phyloP scores from a whole-genome alignment of 35 echinoderm and acorn worm genomes.

The Hemicentrotus pulcherrimus region DNA sequence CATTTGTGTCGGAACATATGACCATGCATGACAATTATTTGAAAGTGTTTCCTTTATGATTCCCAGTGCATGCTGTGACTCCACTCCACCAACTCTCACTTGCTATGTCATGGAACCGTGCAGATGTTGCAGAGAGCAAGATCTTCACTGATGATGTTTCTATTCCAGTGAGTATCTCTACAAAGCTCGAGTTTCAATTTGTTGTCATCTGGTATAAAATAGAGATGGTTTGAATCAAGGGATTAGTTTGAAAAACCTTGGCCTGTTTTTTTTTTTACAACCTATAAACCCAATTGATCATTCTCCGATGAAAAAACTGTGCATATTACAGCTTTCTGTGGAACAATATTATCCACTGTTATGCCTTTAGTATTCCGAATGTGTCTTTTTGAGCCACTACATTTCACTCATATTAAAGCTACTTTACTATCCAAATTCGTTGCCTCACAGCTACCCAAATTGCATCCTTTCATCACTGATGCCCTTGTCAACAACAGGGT shows the following conservation, averaged over 20 bases:
- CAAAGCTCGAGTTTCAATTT: neutral
- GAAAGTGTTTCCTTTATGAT: neutral
- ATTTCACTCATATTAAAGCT: too few relatives aligned
- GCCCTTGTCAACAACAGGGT: constrained; percentile 77
- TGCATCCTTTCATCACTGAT: constrained; percentile 73
- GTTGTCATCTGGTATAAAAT: neutral
- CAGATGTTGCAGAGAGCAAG: constrained; percentile 76
- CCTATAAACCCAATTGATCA: too few relatives aligned
- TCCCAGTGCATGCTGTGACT: constrained; percentile 59
- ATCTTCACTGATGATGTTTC: constrained; percentile 75
- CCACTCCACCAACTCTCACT: constrained; percentile 67
- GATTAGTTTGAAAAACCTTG: neutral
- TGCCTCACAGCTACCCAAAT: constrained; percentile 53
- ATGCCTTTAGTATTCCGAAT: too few relatives aligned
- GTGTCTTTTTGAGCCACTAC: too few relatives aligned
- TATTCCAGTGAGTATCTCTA: constrained; percentile 65
- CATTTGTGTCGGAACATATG: neutral
- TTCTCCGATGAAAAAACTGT: too few relatives aligned
- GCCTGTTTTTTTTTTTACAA: too few relatives aligned
- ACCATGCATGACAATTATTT: neutral
- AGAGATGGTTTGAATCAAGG: neutral
- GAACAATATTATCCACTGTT: neutral
- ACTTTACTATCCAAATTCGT: neutral
- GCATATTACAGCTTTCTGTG: neutral
- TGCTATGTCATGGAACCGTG: constrained; percentile 84